Evolutionary conservation across 2,888 invertebrate species (phyloP), one percentile per base, ranked within the genome.

Genomic region (Eurois occulta): DNA sequence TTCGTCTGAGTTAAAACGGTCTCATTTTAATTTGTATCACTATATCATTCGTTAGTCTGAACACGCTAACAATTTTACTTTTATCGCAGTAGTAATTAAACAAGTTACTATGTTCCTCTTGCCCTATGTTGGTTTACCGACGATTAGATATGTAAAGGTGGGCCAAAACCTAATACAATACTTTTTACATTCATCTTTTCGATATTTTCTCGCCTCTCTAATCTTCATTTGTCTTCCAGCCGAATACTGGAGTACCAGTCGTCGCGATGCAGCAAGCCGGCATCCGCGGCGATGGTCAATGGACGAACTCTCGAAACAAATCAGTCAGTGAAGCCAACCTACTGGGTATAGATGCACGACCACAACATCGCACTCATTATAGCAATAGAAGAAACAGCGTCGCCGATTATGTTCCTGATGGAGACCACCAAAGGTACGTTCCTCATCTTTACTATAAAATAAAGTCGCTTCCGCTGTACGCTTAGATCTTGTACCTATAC

Each of bases 301-400:
- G 96, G 96, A 94, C 95, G 16, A 93, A 91, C 86, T 87, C 94
- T 0, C 90, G 96, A 10, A 94, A 97, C 92, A 98, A 98, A 90
- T 98, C 98, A 81, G 98, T 98, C 87, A 99, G 99, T 89, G 99
- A 99, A 93, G 99, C 99, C 18, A 99, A 99, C 96, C 96, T 99
- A 38, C 95, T 99, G 64, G 97, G 97, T 3, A 96, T 97, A 3
- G 97, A 97, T 64, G 93, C 95, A 0, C 89, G 95, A 52, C 97
- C 97, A 43, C 95, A 91, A 43, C 95, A 91, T 1, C 95, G 97
- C 35, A 86, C 94, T 11, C 94, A 96, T 24, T 94, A 96, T 75
- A 91, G 86, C 82, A 96, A 97, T 58, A 94, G 97, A 85, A 92
- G 97, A 82, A 97, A 95, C 90, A 97, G 97, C 88, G 97, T 97